phyloP scores from a whole-genome alignment of 2,888 invertebrate species.

The Drosophila acutilabella region DNA sequence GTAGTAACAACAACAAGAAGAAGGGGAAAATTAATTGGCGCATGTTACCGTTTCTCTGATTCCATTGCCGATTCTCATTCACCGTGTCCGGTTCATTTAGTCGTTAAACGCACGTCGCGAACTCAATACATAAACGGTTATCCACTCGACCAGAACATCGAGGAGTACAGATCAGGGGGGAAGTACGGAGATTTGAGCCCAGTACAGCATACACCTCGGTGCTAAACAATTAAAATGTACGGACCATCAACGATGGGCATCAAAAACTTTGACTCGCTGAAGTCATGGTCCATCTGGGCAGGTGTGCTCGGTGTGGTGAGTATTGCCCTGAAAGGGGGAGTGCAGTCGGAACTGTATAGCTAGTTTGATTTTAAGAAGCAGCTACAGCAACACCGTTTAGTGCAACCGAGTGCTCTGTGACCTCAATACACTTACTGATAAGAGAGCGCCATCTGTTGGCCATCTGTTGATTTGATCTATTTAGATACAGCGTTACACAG shows the following conservation, averaged over 20 bases:
- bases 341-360: not conserved
- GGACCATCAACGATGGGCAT: slow-evolving; percentile 42
- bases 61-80: slow-evolving; percentile 32
- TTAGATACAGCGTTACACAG: slow-evolving; percentile 6
- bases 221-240: slow-evolving; percentile 53
- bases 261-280: slow-evolving; percentile 64
- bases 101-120: slow-evolving; percentile 56
- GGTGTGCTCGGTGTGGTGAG: slow-evolving; percentile 69
- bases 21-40: slow-evolving; percentile 58
- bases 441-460: slow-evolving; percentile 23
- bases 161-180: slow-evolving; percentile 13
- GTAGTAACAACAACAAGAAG: slow-evolving; percentile 6
- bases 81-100: slow-evolving; percentile 59
- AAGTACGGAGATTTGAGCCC: slow-evolving; percentile 15
- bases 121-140: slow-evolving; percentile 48
- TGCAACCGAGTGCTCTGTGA: slow-evolving; percentile 11
- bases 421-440: slow-evolving; percentile 50
- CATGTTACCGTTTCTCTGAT: slow-evolving; percentile 39
- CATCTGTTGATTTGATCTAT: slow-evolving; percentile 22
- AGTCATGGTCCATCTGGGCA: slow-evolving; percentile 55
- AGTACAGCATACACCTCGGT: not conserved
- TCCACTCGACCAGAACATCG: slow-evolving; percentile 35
- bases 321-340: slow-evolving; percentile 19
- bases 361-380: too few relatives aligned
- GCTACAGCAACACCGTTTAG: not conserved